Conservation (phyloP, 2,888 invertebrate genomes). For the Pristionchus fissidentatus region DNA sequence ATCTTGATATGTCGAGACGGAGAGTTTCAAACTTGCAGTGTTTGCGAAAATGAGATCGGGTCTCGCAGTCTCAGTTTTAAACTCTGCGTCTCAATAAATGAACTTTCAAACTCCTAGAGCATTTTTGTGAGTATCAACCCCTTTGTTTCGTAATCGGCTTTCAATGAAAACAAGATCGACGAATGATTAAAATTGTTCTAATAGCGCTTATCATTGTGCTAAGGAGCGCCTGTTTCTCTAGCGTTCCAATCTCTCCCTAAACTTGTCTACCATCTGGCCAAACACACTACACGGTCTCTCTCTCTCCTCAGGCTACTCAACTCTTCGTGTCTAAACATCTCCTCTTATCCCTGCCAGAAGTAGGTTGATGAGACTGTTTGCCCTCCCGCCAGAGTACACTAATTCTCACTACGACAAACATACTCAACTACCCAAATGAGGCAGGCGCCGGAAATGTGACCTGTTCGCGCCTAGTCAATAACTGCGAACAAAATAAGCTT, state of each 20-base stretch:
- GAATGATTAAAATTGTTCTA: too few relatives aligned
- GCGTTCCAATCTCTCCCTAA: background rate
- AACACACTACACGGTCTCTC: too few relatives aligned
- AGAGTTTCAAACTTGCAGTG: too few relatives aligned
- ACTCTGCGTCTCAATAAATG: background rate
- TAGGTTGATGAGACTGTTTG: conserved; percentile 37
- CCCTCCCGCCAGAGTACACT: conserved; percentile 9
- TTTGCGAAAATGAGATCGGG: background rate
- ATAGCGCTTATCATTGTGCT: too few relatives aligned
- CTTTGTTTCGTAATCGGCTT: too few relatives aligned
- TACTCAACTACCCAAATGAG: background rate
- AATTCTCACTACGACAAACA: conserved; percentile 33
- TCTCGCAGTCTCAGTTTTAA: background rate
- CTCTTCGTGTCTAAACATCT: conserved; percentile 18
- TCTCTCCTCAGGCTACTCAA: background rate
- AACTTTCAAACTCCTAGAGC: too few relatives aligned
- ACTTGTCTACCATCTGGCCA: conserved; percentile 27
- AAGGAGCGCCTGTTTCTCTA: conserved; percentile 20
- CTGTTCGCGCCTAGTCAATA: too few relatives aligned
- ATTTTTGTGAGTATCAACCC: background rate
- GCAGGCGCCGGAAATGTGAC: conserved; percentile 35
- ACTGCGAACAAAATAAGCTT: too few relatives aligned
- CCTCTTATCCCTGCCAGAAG: background rate
- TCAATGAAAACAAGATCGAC: too few relatives aligned
- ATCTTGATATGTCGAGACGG: too few relatives aligned